Evolutionary conservation across 2,113 vertebrate species (phyloP).

Genomic region (Marmota flaviventris): DNA sequence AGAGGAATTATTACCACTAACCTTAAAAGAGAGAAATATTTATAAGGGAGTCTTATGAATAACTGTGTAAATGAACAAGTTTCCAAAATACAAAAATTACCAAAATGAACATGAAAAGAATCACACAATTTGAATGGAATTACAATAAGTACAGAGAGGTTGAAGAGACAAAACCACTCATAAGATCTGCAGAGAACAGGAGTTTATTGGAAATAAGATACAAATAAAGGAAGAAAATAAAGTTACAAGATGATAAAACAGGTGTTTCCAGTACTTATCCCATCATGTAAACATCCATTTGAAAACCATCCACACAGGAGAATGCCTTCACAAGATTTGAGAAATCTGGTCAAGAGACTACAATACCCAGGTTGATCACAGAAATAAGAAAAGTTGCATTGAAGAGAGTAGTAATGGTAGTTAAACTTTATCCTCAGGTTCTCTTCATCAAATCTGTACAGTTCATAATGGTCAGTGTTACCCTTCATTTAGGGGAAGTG

Average conservation of each 20-base stretch:
- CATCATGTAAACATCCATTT: not conserved
- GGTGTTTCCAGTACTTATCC: not conserved
- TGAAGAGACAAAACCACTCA: not conserved
- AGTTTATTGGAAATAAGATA: not conserved
- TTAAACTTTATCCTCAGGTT: not conserved
- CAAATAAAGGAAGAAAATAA: not conserved
- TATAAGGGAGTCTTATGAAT: not conserved
- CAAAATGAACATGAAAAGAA: not conserved
- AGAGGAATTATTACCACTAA: too few species aligned
- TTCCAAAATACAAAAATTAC: not conserved
- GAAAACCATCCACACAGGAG: not conserved
- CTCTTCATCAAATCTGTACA: not conserved
- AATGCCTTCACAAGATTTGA: too few species aligned
- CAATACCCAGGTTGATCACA: not conserved
- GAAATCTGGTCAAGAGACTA: not conserved
- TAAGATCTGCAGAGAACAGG: not conserved
- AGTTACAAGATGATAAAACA: not conserved
- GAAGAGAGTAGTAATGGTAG: not conserved
- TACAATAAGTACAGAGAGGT: not conserved
- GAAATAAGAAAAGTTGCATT: not conserved
- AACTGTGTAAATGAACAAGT: not conserved
- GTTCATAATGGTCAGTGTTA: too few species aligned
- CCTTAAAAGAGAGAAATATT: not conserved
- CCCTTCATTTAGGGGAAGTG: too few species aligned
- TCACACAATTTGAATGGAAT: not conserved